A percentile compares a stretch with the other conserved stretches of the same genome.
Evolutionary conservation across 2,888 invertebrate species (phyloP).

Genomic region (Lasioglossum villosulum): DNA sequence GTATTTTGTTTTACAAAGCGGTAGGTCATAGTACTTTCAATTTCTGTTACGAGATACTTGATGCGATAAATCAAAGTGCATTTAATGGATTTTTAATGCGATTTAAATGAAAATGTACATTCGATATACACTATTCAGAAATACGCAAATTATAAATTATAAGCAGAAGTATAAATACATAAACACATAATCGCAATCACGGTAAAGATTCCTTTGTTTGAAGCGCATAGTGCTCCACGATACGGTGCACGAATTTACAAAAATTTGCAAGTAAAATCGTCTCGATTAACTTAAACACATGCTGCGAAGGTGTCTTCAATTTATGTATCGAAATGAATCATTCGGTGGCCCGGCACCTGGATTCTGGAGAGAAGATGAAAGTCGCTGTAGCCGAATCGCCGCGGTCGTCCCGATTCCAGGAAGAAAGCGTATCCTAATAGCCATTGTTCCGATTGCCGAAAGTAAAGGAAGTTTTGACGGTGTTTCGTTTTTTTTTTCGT

Average conservation of each 20-base stretch:
- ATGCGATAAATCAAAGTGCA: too few relatives aligned
- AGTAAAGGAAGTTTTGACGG: conserved; percentile 58
- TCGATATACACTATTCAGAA: too few relatives aligned
- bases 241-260: background rate
- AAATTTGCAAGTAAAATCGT: background rate
- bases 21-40: too few relatives aligned
- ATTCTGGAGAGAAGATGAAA: background rate
- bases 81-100: too few relatives aligned
- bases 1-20: too few relatives aligned
- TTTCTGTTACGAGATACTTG: too few relatives aligned
- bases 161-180: too few relatives aligned
- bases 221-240: background rate
- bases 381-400: conserved; percentile 3
- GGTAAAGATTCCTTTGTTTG: background rate
- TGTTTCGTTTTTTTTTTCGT: background rate
- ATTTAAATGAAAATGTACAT: too few relatives aligned
- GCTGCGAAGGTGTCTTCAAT: background rate
- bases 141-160: too few relatives aligned
- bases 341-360: background rate
- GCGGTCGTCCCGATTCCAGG: conserved; percentile 24
- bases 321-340: background rate
- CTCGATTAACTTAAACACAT: background rate
- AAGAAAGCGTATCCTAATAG: conserved; percentile 28
- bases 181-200: too few relatives aligned
- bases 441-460: conserved; percentile 58